Conservation (phyloP, 2,113 vertebrate species). For the Pseudorasbora parva region DNA sequence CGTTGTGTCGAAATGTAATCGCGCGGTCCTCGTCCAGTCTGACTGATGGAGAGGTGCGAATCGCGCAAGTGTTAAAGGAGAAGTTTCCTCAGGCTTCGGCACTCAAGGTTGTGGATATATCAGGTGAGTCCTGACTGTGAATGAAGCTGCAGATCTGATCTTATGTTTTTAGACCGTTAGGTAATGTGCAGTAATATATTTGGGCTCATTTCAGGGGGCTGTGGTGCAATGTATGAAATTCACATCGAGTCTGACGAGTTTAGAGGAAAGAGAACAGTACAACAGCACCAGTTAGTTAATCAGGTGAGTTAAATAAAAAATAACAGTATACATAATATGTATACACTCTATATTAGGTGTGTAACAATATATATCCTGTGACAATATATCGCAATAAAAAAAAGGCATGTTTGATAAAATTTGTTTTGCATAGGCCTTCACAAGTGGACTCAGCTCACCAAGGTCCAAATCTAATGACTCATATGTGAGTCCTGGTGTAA, state of each 20-base stretch:
- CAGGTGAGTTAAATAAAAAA: conserved; percentile 74
- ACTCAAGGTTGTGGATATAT: conserved; percentile 90
- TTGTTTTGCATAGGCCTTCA: too few species aligned
- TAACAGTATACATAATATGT: too few species aligned
- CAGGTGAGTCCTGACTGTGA: conserved; percentile 73
- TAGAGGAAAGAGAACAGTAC: conserved; percentile 85
- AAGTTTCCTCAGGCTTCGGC: conserved; percentile 85
- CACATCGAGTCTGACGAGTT: conserved; percentile 93
- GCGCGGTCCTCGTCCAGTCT: conserved; percentile 72
- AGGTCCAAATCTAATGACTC: too few species aligned
- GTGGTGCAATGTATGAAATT: conserved; percentile 95
- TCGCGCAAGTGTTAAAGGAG: conserved; percentile 78
- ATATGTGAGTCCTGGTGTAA: too few species aligned
- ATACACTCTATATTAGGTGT: too few species aligned
- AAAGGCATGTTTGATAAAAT: too few species aligned
- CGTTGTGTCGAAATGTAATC: conserved; percentile 29
- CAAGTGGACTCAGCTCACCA: too few species aligned
- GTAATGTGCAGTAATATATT: not conserved
- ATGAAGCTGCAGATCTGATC: not conserved
- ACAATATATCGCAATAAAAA: too few species aligned
- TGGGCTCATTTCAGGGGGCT: conserved; percentile 80
- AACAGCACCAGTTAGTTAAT: conserved; percentile 94
- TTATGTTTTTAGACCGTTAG: too few species aligned
- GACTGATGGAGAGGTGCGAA: conserved; percentile 82
- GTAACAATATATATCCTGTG: too few species aligned